phyloP scores from a whole-genome alignment of 30 jellyfish, hydroid and myxozoan genomes.

The Rhopilema esculentum region DNA sequence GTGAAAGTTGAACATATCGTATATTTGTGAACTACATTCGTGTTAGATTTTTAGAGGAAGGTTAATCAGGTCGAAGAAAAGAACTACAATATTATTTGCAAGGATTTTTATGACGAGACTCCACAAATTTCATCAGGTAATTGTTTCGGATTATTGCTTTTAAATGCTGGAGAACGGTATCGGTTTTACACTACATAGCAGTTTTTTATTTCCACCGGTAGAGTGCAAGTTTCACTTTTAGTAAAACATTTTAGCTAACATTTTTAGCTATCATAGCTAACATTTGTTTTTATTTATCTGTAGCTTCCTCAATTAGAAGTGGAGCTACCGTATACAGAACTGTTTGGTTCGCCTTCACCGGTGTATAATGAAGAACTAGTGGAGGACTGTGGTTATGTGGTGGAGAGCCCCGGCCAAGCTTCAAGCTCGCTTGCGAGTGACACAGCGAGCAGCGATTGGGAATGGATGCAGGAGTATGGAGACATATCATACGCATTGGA shows the following conservation, averaged over 20 bases:
- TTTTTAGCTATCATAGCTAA: too few relatives aligned
- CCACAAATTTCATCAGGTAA: slow-evolving; percentile 56
- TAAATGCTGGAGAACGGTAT: not conserved
- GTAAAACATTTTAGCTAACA: too few relatives aligned
- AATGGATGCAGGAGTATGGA: slow-evolving; percentile 84
- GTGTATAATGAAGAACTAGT: slow-evolving; percentile 79
- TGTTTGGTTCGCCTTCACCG: slow-evolving; percentile 85
- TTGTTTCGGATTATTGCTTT: not conserved
- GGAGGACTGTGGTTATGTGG: slow-evolving; percentile 65
- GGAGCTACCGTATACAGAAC: slow-evolving; percentile 86
- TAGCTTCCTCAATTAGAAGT: slow-evolving; percentile 63
- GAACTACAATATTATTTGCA: not conserved
- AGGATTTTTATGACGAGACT: slow-evolving; percentile 61
- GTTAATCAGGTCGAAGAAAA: not conserved
- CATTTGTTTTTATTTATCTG: not conserved
- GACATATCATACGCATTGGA: slow-evolving; percentile 67
- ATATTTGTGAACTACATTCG: not conserved
- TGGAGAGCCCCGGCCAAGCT: slow-evolving; percentile 22
- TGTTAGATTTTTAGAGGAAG: not conserved
- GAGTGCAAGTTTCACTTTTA: too few relatives aligned
- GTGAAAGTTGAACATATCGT: slow-evolving; percentile 2
- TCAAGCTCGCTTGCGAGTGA: slow-evolving; percentile 33
- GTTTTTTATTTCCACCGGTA: not conserved
- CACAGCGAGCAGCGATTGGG: slow-evolving; percentile 74
- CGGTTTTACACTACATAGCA: not conserved